Evolutionary conservation across 2,113 vertebrate genomes (phyloP), one percentile per base, ranked within the genome.

Genomic region (Electrona antarctica): DNA sequence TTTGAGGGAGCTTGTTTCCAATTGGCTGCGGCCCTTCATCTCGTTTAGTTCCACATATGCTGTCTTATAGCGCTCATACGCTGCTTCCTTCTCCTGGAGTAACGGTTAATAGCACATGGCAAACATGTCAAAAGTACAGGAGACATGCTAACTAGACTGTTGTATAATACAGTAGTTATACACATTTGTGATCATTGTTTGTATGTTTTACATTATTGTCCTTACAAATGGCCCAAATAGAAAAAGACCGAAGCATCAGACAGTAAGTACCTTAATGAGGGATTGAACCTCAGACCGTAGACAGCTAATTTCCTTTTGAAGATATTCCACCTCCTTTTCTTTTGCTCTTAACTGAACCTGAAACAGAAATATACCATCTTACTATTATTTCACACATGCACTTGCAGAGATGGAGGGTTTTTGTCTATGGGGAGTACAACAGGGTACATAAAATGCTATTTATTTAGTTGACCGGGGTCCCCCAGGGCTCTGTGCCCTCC

Each of bases 221-320:
- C 5, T 21, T 21, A 21, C 21, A 21, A 21, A 21, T 21, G 21
- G 21, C 21, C 21, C 21, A 21, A 21, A 21, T 41, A 41, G 1
- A 66, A 76, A 69, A 3, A 68, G 21, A 10, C 60, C 7, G 50
- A 13, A 65, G 21, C 0, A 64, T 56, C 1, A 49, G 46, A 61
- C 50, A 50, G 6, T 8, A 98, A 50, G 6, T 8, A 98, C 97
- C 95, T 96, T 96, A 10, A 94, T 94, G 69, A 98, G 92, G 80
- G 89, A 93, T 74, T 95, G 95, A 1, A 98, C 90, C 87, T 98
- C 95, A 7, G 93, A 94, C 64, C 95, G 93, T n/a, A 99, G 93
- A 76, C 96, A 96, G 83, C 92, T 92, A 62, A 97, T 92, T 88
- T 98, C 96, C 81, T 94, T 96, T 75, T 95, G 95, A 12, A 98